Evolutionary conservation across 2,888 invertebrate species (phyloP).

Genomic region (Lasioglossum malachurum): DNA sequence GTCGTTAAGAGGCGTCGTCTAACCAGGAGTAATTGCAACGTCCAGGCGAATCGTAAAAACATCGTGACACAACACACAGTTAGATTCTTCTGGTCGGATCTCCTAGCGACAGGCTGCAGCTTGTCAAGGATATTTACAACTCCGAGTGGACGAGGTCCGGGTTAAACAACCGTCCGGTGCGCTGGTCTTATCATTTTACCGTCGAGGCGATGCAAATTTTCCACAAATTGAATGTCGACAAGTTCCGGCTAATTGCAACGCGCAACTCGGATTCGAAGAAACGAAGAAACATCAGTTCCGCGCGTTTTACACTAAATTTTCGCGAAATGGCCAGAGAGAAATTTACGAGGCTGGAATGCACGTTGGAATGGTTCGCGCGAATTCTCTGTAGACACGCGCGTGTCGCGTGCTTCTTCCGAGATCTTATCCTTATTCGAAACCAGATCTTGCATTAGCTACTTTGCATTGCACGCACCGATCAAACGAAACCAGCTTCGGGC

Average conservation of each 20-base stretch:
- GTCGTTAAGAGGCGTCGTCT: slow-evolving; percentile 50
- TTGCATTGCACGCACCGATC: background rate
- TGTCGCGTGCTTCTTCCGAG: background rate
- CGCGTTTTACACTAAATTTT: background rate
- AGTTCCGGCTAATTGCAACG: background rate
- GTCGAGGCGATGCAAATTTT: background rate
- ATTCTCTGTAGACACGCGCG: background rate
- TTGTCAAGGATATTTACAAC: slow-evolving; percentile 34
- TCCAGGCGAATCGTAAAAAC: slow-evolving; percentile 50
- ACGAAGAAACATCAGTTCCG: background rate
- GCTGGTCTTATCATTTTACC: background rate
- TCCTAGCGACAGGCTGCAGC: background rate
- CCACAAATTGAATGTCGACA: background rate
- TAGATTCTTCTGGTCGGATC: slow-evolving; percentile 15
- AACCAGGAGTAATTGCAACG: slow-evolving; percentile 53
- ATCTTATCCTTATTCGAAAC: slow-evolving; percentile 22
- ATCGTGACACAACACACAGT: slow-evolving; percentile 40
- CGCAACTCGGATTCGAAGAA: too few species aligned
- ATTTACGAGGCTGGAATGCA: background rate
- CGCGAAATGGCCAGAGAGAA: background rate
- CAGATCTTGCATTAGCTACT: slow-evolving; percentile 30
- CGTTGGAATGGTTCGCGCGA: background rate
- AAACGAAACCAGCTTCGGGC: background rate
- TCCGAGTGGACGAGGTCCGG: background rate
- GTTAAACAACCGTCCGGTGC: slow-evolving; percentile 9